phyloP scores from a whole-genome alignment of 2,797 vertebrate genomes.

The Mormyrops boulengeri region DNA sequence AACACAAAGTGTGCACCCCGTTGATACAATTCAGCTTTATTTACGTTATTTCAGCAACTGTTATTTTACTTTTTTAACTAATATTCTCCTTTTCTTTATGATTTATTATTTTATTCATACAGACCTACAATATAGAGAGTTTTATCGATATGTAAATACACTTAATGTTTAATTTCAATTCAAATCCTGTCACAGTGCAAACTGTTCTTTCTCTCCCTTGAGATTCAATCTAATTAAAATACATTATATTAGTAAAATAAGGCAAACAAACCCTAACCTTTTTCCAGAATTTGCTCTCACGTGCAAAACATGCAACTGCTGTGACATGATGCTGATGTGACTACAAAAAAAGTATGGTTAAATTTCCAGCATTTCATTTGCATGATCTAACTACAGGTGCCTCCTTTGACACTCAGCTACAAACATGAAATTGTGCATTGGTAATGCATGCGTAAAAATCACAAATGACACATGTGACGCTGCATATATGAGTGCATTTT shows the following conservation, averaged over 20 bases:
- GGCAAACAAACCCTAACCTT: not conserved
- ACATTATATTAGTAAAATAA: not conserved
- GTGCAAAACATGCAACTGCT: not conserved
- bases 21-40: not conserved
- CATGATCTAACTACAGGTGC: not conserved
- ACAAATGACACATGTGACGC: not conserved
- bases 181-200: not conserved
- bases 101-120: not conserved
- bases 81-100: not conserved
- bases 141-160: not conserved
- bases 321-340: not conserved
- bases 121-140: not conserved
- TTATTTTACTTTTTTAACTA: not conserved
- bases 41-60: not conserved
- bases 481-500: not conserved
- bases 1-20: not conserved
- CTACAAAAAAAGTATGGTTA: not conserved
- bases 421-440: not conserved
- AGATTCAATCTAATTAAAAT: not conserved
- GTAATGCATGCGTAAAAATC: not conserved
- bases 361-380: not conserved
- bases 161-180: not conserved
- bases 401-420: not conserved
- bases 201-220: not conserved
- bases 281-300: not conserved